Base-by-base conservation (phyloP, 1,140 invertebrate species). In the Lanistes nyassanus region DNA sequence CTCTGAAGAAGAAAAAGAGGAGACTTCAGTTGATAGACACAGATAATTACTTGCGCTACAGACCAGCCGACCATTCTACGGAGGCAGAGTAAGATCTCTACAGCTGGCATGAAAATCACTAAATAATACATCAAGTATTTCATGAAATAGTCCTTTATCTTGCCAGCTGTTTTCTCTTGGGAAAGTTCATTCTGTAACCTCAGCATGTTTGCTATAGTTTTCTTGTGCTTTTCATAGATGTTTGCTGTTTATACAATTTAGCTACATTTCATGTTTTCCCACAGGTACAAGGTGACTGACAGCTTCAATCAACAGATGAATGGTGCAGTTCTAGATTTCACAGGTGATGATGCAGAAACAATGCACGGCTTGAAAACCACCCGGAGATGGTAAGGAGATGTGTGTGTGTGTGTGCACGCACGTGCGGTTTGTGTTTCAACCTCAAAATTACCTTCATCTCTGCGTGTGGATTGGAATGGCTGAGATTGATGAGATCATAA, bases 21-120 rank as follows among this genome's bases (percentile, higher is more conserved):
- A 36, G 13, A 34, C 86, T 16, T 34, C 58, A 72, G 82, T 85
- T 51, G 74, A 75, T 26, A 74, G 94, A 95, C 80, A 90, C 92
- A 67, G 93, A 96, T 80, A 92, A 96, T 90, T 99, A 94, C 84
- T 93, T 99, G 81, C 93, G 94, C 13, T 98, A 99, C 88, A 90
- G 92, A 60, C 94, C 97, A 11, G 90, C 93, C 31, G 96, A 98
- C 87, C 93, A 93, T 86, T 93, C 96, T 80, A 95, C 95, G 0
- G 97, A 99, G 89, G 92, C 94, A 82, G 97, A 96, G 93, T 96
- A 90, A 90, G 88, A 75, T 3, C 47, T 55, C 67, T 7, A 6
- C 42, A 13, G 42, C n/a, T n/a, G n/a, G n/a, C n/a, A n/a, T n/a
- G n/a, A n/a, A n/a, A n/a, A n/a, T n/a, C n/a, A n/a, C n/a, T n/a